Percentiles rank a stretch among this genome's conserved stretches.
phyloP scores from a whole-genome alignment of 2,113 vertebrate species.

The Bothrops jararaca region DNA sequence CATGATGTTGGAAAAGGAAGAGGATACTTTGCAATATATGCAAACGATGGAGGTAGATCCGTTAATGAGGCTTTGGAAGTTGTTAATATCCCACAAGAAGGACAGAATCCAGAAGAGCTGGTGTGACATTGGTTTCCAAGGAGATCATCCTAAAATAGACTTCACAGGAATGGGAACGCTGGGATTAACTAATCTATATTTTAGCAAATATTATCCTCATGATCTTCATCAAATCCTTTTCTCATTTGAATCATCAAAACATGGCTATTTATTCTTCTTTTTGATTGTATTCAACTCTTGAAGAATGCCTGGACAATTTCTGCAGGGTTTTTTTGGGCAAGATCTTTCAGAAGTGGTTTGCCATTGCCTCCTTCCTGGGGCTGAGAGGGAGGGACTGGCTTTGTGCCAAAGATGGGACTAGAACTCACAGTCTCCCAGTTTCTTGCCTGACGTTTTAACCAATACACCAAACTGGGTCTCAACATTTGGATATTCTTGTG shows the following conservation, averaged over 20 bases:
- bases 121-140: background rate
- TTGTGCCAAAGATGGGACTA: background rate
- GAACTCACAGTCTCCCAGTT: background rate
- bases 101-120: background rate
- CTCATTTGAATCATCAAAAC: background rate
- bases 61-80: background rate
- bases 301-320: background rate
- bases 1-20: background rate
- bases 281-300: background rate
- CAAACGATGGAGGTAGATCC: background rate
- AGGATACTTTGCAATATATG: background rate
- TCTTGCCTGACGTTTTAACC: background rate
- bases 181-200: background rate
- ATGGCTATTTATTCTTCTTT: background rate
- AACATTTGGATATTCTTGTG: background rate
- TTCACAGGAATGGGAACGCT: background rate
- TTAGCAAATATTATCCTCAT: background rate
- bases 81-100: background rate
- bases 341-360: background rate
- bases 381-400: background rate
- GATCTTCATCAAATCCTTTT: background rate
- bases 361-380: too few species aligned
- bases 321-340: background rate
- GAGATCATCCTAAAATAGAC: background rate
- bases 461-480: too few species aligned